Base-by-base conservation (phyloP, 2,888 invertebrate genomes). In the Carabus problematicus region DNA sequence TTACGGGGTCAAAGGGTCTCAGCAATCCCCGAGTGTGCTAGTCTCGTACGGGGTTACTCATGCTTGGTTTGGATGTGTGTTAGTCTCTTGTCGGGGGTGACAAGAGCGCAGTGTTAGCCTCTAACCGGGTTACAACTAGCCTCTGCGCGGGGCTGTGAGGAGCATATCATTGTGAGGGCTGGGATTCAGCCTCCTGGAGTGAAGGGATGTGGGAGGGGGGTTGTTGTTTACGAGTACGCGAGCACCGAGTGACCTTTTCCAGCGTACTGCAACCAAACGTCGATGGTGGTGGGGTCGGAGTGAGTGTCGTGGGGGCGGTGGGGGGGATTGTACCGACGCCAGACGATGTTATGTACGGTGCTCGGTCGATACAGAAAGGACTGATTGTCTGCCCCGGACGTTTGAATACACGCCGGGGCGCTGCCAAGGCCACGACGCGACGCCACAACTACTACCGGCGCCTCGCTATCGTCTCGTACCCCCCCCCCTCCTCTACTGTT, bases 391-490 rank as follows among this genome's bases (percentile, higher is more conserved):
- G 64, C 56, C 14, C 52, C 14, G 52, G 19, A 52, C 9, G 52
- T 1, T 12, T 52, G 12, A 18, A 19, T 52, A 16, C 12, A 19
- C 18, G 52, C 19, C 9, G 39, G 56, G 8, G 12, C 39, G 42
- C 8, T 56, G 55, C 19, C 56, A 64, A 64, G 64, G 64, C 64
- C 64, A 52, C 52, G 52, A 52, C 52, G 56, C 43, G 64, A 56
- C 64, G 56, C 56, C 73, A 64, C 29, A 29, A 29, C 29, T 29
- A 29, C 29, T 6, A 29, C 29, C 69, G 59, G 62, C 70, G 74
- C 74, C 74, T 74, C 72, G 56, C 67, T 63, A 73, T 73, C 74
- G 72, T 73, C 72, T 73, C 73, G 70, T 72, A 54, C 18, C 60
- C 16, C 11, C 9, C 29, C 45, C 54, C 40, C 64, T 55, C 40